These are phyloP conservation scores for Cepaea hortensis DNA, from an alignment of 2,888 invertebrate species.

Conservation along the genomic window DNA sequence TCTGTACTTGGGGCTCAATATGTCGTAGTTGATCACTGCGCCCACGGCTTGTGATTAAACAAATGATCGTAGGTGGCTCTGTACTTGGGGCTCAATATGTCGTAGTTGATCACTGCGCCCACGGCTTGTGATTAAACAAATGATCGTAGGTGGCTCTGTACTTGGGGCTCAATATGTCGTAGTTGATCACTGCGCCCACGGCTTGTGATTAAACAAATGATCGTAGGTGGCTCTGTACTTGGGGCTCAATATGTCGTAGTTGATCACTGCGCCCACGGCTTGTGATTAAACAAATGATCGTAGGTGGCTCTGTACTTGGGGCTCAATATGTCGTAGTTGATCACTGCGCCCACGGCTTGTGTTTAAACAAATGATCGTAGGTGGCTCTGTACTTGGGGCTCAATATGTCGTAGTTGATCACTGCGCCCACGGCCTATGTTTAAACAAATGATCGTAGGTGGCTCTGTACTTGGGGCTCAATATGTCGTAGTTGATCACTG, in stretches of 20 bases:
- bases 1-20: too few relatives aligned
- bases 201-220: background rate
- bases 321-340: background rate
- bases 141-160: background rate
- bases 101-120: too few relatives aligned
- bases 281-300: background rate
- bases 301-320: background rate
- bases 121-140: background rate
- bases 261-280: too few relatives aligned
- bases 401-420: background rate
- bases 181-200: too few relatives aligned
- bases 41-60: background rate
- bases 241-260: too few relatives aligned
- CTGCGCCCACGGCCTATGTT: too few relatives aligned
- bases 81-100: background rate
- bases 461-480: slow-evolving; percentile 9
- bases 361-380: background rate
- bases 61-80: background rate
- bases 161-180: too few relatives aligned
- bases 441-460: background rate
- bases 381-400: slow-evolving; percentile 3
- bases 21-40: too few relatives aligned
- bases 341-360: too few relatives aligned
- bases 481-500: too few relatives aligned
- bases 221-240: background rate